Conservation (phyloP, 2,113 vertebrate genomes). For the Coptodon rendalli region DNA sequence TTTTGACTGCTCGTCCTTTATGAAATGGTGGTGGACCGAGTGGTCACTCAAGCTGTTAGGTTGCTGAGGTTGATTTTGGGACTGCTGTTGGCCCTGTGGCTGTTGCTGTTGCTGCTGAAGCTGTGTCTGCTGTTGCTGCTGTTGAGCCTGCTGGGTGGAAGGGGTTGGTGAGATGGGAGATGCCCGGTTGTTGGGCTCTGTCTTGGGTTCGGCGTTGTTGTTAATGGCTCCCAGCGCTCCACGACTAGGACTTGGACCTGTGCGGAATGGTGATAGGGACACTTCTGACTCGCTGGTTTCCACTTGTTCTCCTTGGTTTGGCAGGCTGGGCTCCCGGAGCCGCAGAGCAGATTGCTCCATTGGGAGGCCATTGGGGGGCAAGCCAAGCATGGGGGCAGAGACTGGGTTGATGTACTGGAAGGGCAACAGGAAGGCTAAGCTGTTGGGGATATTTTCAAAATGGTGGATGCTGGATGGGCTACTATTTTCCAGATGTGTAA, state of each 20-base stretch:
- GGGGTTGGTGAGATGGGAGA: slow-evolving; percentile 78
- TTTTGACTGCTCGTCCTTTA: slow-evolving; percentile 89
- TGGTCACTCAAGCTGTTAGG: slow-evolving; percentile 80
- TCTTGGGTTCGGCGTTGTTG: slow-evolving; percentile 91
- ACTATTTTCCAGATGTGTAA: slow-evolving; percentile 92
- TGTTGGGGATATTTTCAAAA: slow-evolving; percentile 99
- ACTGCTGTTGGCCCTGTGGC: slow-evolving; percentile 69
- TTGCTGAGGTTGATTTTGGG: slow-evolving; percentile 67
- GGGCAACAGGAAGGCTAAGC: slow-evolving; percentile 93
- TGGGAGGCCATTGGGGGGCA: slow-evolving; percentile 91
- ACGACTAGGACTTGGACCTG: slow-evolving; percentile 85
- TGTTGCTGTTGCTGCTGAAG: slow-evolving; percentile 77
- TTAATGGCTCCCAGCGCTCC: slow-evolving; percentile 84
- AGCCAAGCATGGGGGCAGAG: slow-evolving; percentile 90
- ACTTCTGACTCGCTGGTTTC: slow-evolving; percentile 97
- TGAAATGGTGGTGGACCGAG: slow-evolving; percentile 76
- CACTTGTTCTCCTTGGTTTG: slow-evolving; percentile 87
- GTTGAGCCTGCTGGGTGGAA: slow-evolving; percentile 65
- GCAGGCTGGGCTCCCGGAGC: slow-evolving; percentile 86
- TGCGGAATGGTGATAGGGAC: slow-evolving; percentile 88
- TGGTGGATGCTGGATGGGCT: slow-evolving; percentile 98
- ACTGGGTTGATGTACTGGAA: slow-evolving; percentile 99
- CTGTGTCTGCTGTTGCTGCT: slow-evolving; percentile 75
- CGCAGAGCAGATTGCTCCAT: slow-evolving; percentile 90
- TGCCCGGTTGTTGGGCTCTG: slow-evolving; percentile 82